Conservation (phyloP, 2,888 invertebrate genomes). For the Phengaris arion region DNA sequence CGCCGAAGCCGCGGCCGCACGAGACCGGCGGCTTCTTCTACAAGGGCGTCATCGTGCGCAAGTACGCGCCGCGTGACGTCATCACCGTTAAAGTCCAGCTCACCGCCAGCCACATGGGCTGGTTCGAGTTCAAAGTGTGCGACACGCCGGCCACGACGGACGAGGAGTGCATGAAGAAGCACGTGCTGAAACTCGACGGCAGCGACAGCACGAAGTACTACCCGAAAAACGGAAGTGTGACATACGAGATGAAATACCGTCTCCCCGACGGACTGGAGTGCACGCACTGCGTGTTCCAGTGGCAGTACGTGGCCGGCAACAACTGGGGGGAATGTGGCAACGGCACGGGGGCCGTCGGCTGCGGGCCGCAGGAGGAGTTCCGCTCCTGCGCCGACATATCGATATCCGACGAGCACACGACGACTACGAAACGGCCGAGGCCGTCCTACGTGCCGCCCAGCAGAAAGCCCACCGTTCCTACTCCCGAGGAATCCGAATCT, state of each 20-base stretch:
- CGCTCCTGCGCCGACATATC: conserved; percentile 90
- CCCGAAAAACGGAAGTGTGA: conserved; percentile 87
- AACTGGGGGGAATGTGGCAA: conserved; percentile 89
- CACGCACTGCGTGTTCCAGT: conserved; percentile 90
- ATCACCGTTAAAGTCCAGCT: conserved; percentile 88
- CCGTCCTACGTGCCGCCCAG: conserved; percentile 67
- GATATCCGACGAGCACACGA: conserved; percentile 79
- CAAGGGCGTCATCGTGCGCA: conserved; percentile 89
- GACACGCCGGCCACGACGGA: conserved; percentile 84
- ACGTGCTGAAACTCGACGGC: conserved; percentile 81
- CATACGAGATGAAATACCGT: conserved; percentile 87
- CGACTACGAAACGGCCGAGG: conserved; percentile 68
- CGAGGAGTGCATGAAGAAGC: conserved; percentile 88
- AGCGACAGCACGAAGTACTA: conserved; percentile 81
- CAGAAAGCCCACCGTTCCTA: conserved; percentile 65
- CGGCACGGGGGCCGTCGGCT: conserved; percentile 89
- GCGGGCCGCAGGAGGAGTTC: conserved; percentile 94
- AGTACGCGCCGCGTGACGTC: conserved; percentile 83
- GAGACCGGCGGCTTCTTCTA: conserved; percentile 92
- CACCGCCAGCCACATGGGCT: conserved; percentile 93
- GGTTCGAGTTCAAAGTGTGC: conserved; percentile 91
- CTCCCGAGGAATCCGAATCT: conserved; percentile 66
- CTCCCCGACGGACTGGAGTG: conserved; percentile 84
- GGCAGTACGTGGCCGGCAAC: conserved; percentile 92
- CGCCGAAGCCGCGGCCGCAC: conserved; percentile 84